A percentile compares a stretch with the other conserved stretches of the same genome.
Conservation (phyloP, 2,888 invertebrate species). For the Coelogynopora nodosa region DNA sequence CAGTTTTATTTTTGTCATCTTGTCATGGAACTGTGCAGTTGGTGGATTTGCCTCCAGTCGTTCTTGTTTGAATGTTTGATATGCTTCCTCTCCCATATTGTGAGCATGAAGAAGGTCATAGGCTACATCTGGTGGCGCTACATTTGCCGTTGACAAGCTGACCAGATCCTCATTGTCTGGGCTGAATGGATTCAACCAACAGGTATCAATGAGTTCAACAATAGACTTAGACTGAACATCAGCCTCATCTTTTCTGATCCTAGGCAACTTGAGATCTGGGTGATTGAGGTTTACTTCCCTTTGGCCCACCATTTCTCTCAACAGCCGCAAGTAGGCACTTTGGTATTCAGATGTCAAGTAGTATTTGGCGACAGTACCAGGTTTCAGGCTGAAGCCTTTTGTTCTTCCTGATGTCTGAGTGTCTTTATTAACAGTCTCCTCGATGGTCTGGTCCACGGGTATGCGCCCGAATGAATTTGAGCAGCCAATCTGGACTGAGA, state of each 20-base stretch:
- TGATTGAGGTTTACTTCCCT: constrained; percentile 39
- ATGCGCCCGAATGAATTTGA: not conserved
- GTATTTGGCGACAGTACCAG: not conserved
- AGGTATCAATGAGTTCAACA: constrained; percentile 16
- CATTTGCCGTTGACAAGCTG: constrained; percentile 44
- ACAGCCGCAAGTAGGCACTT: constrained; percentile 41
- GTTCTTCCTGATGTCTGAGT: constrained; percentile 42
- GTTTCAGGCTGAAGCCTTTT: not conserved
- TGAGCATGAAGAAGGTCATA: constrained; percentile 46
- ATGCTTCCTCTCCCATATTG: constrained; percentile 42
- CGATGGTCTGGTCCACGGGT: not conserved
- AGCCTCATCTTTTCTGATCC: constrained; percentile 45
- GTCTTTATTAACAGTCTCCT: constrained; percentile 47
- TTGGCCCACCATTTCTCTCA: constrained; percentile 19
- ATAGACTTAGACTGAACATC: constrained; percentile 42
- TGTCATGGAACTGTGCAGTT: constrained; percentile 48
- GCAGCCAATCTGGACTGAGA: not conserved
- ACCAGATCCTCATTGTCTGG: constrained; percentile 39
- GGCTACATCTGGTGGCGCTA: constrained; percentile 44
- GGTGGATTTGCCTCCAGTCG: constrained; percentile 46
- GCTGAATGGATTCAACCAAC: constrained; percentile 45
- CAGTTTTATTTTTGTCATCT: constrained; percentile 47
- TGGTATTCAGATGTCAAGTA: constrained; percentile 26
- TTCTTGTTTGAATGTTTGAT: constrained; percentile 47
- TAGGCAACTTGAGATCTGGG: constrained; percentile 40